Evolutionary conservation across 2,888 invertebrate species (phyloP), one percentile per base, ranked within the genome.

Genomic region (Thysanoteuthis rhombus): DNA sequence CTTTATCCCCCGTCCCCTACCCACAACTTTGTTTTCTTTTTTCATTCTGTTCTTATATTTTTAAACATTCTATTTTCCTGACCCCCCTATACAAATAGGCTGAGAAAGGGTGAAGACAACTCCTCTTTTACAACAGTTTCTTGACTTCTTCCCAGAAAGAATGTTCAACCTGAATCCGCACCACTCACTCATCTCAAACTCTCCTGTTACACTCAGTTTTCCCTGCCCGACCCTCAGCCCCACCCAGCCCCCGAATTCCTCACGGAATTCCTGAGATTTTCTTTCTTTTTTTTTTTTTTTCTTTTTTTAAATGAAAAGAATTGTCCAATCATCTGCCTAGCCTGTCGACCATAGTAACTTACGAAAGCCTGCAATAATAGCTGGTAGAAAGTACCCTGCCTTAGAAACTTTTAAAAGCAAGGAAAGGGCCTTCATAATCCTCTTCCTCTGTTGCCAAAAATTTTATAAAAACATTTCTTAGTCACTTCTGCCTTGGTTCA

Each of bases 291-390:
- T 58, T 58, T 32, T 58, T 58, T 58, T 28, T 58, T 58, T 28
- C 32, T n/a, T n/a, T n/a, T 75, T 36, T 75, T 75, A n/a, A n/a
- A n/a, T 75, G 12, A 16, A 75, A 75, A n/a, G n/a, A 75, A 75
- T 75, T n/a, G 16, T 75, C 75, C 75, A 75, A 75, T 75, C 36
- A 75, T 10, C 75, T n/a, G n/a, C 75, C 75, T 75, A 75, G 75
- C 75, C 75, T 75, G 75, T 75, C 19, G n/a, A 36, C 75, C 25
- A 8, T 75, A 75, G 75, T 75, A 75, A n/a, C 75, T 75, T 75
- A 75, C 75, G 75, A 75, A 75, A n/a, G 75, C 75, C 75, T 75
- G 75, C 75, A 75, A 75, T 75, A n/a, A 75, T 75, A 75, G n/a
- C 10, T 16, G 75, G 75, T 75, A 75, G 75, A 2, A 75, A 75